phyloP scores from a whole-genome alignment of 2,113 vertebrate species.

The Nanger granti region DNA sequence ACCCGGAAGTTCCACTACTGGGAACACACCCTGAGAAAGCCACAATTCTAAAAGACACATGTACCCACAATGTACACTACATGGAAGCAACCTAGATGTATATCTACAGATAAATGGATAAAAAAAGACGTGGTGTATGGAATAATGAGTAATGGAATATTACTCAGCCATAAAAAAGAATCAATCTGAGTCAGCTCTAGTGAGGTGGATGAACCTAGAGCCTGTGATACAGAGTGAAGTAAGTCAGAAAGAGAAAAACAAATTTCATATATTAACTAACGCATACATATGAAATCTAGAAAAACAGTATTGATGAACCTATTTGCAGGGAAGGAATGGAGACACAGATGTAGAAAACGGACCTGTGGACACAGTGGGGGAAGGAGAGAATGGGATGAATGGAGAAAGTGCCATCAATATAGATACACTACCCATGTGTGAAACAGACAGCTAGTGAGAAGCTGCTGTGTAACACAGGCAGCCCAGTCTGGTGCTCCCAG shows the following conservation, averaged over 20 bases:
- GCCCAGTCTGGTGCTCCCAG: neutral
- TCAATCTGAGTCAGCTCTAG: neutral
- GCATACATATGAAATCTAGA: neutral
- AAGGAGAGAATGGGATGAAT: neutral
- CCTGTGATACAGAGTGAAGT: neutral
- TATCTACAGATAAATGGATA: neutral
- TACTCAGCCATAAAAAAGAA: neutral
- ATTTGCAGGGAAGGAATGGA: neutral
- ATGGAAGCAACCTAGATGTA: neutral
- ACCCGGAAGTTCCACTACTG: neutral
- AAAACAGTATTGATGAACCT: neutral
- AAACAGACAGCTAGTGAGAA: neutral
- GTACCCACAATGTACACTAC: neutral
- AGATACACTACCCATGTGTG: neutral
- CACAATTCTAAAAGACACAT: neutral
- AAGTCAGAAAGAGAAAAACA: neutral
- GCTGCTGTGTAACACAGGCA: neutral
- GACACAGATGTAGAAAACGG: neutral
- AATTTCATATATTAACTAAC: neutral
- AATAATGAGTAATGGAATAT: neutral
- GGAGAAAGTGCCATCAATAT: neutral
- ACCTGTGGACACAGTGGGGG: neutral
- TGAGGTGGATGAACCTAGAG: neutral
- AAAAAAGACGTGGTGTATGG: neutral
- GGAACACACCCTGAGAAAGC: neutral